phyloP scores from a whole-genome alignment of 2,888 invertebrate species.

The Chaitophorus viminalis region DNA sequence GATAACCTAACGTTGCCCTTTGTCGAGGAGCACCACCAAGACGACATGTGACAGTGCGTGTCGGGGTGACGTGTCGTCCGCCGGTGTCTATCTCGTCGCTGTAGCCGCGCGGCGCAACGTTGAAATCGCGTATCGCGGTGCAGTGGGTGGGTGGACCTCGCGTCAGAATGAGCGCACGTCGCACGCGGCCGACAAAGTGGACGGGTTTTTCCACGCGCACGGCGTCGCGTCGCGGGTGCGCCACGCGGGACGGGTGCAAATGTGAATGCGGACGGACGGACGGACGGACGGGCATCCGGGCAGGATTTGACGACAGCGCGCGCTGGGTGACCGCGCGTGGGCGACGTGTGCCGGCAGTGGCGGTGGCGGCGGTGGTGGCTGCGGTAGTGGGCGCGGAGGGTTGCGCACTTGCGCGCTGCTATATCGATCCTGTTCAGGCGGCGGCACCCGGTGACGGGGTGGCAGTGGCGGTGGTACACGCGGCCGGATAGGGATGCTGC shows the following conservation, averaged over 20 bases:
- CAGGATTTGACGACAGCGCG: constrained; percentile 49
- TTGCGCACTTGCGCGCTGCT: constrained; percentile 38
- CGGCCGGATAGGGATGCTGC: constrained; percentile 26
- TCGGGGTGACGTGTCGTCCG: background rate
- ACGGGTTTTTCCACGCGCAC: background rate
- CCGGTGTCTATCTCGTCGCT: background rate
- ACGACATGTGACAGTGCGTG: background rate
- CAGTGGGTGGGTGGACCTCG: background rate
- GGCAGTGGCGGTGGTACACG: constrained; percentile 8
- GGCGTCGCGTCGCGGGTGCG: background rate
- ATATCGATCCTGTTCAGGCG: constrained; percentile 58
- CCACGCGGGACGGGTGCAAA: background rate
- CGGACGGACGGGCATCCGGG: constrained; percentile 20
- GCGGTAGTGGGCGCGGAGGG: background rate
- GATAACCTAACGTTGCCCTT: too few relatives aligned
- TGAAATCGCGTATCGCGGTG: background rate
- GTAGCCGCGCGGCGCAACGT: background rate
- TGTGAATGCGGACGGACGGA: constrained; percentile 38
- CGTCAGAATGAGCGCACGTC: background rate
- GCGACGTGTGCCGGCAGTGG: constrained; percentile 20
- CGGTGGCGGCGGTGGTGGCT: background rate
- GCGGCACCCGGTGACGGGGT: constrained; percentile 42
- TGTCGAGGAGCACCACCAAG: background rate
- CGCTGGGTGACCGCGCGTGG: constrained; percentile 38
- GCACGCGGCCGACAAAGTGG: constrained; percentile 1